Evolutionary conservation across 2,888 invertebrate species (phyloP), one percentile per base, ranked within the genome.

Genomic region (Eustalomyia histrio): DNA sequence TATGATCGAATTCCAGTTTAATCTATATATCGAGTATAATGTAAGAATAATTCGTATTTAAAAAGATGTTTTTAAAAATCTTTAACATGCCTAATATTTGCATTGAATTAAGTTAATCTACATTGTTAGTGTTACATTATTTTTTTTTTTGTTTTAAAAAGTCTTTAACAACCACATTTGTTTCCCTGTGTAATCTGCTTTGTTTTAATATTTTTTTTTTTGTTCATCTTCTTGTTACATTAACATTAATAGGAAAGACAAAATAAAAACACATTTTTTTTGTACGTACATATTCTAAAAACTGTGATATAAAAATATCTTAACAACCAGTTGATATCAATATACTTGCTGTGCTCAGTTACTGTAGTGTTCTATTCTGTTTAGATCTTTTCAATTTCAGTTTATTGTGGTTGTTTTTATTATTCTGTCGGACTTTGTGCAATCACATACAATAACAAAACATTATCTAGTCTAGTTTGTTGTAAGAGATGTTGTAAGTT

Each of bases 401-500:
- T 24, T 33, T 17, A 8, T 18, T 52, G 50, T 33, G 29, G 8
- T 14, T 35, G 14, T 17, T 24, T 68, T 43, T 17, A 16, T 16
- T 47, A 47, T 47, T 47, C 43, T 76, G 69, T 64, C 52, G 29
- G 65, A 47, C 24, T 50, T 53, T 74, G 65, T 24, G 68, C 74
- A 74, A 69, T 60, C 69, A 65, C 55, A 81, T 47, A 65, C 58
- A 78, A 80, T 55, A 71, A 55, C 68, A 82, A 69, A 75, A 61
- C 67, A 79, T 71, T 68, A 76, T 76, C 72, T 74, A 74, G 74
- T 81, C 81, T 71, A 78, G 74, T 74, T 78, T 81, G 69, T 74
- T 65, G 65, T 61, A 69, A 57, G 50, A 50, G 12, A 24, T 68
- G 29, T 33, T 76, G 16, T 55, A 60, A 7, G 16, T 33, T 43